Base-by-base conservation (phyloP, 1,140 invertebrate species). In the Himalopsyche phryganea region DNA sequence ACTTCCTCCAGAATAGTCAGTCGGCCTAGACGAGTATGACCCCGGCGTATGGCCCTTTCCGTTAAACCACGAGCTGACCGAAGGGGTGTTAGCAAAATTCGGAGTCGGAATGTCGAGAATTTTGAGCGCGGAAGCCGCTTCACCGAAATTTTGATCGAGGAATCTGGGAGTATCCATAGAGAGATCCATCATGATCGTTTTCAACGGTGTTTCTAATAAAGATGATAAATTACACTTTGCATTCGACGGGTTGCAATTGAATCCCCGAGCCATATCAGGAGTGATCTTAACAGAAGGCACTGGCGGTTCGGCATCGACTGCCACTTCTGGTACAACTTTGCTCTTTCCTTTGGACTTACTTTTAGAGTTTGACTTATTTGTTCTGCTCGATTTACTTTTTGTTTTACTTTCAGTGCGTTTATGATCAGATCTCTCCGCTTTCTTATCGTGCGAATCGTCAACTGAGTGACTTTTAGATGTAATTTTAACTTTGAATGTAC, bases 1-100 rank as follows among this genome's bases (percentile, higher is more conserved):
- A n/a, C 61, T 60, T 14, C 57, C 35, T 14, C 61, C 48, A n/a
- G 61, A 64, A 60, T 64, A 64, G 38, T 53, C 61, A 1, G 57
- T 54, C 7, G 38, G 47, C 32, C 50, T 59, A 11, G 61, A 57
- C 6, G 57, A 64, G 38, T 32, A 46, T n/a, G 60, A 62, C 0
- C 40, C 49, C 1, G 60, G 60, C n/a, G 60, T 58, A 14, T 33
- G 17, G 17, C 50, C 51, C 33, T 62, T 52, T 13, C 23, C 35
- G 10, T n/a, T 6, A 15, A 44, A 19, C 48, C 38, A 35, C 14
- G 19, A 14, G n/a, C 17, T 19, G 28, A 33, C 20, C 15, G 23
- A 20, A 17, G 54, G 51, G 33, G 58, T 60, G 6, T 46, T 20
- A 4, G 10, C 20, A 44, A 64, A 64, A 18, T 57, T 60, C 10